Evolutionary conservation across 2,888 invertebrate genomes (phyloP), one percentile per base, ranked within the genome.

Genomic region (Lamellibrachia satsuma): DNA sequence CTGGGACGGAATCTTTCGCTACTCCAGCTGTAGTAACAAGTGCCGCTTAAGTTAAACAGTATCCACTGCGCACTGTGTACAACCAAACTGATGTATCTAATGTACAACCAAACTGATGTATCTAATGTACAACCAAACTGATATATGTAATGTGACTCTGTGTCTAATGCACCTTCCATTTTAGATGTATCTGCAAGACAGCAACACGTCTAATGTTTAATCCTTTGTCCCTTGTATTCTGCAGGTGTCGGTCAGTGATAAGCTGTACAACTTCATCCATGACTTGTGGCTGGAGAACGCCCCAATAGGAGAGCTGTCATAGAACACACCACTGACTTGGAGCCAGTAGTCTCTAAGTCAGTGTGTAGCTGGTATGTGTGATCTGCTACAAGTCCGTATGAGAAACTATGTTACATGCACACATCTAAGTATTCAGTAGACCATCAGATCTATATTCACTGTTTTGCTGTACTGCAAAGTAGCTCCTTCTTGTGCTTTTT

Each of bases 221-320:
- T n/a, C 75, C 75, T 22, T 22, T 75, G 75, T 75, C 22, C n/a
- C n/a, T n/a, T 94, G 91, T 93, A 22, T 93, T 91, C 95, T 96
- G 39, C 95, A 97, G 97, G 97, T 97, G 1, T 97, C 99, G 11
- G 99, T 99, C 4, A 99, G 98, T 95, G 98, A 98, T 96, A 97
- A 98, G 94, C 97, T 99, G 92, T 99, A 99, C 97, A 98, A 97
- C 95, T 99, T 99, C 96, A 98, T 99, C 94, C 99, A 99, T 96
- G 98, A 98, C 95, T 97, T 99, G 96, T 99, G 99, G 99, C 97
- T 99, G 90, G 98, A 98, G 96, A 99, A 98, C 97, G 99, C 99
- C 52, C 99, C 99, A 0, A 99, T 99, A 95, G 99, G 99, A 92
- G 99, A 99, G 97, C 97, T 99, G 55, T 98, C 98, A 96, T 99